These are phyloP conservation scores for Clarias magur DNA, from an alignment of 2,113 vertebrate genomes.

Conservation along the genomic window DNA sequence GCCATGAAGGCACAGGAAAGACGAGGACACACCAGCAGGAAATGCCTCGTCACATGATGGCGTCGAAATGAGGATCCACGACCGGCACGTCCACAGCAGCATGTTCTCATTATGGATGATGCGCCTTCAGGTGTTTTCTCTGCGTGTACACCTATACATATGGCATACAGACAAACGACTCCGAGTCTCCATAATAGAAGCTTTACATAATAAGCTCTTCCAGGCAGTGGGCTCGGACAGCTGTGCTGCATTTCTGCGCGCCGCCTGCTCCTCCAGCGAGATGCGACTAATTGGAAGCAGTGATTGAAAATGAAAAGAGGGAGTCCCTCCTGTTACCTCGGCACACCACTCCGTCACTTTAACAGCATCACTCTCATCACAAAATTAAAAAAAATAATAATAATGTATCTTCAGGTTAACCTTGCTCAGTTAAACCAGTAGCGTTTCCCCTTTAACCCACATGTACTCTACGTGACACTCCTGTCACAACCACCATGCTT, in stretches of 20 bases:
- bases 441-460: background rate
- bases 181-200: background rate
- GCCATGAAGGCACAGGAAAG: background rate
- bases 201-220: background rate
- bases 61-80: background rate
- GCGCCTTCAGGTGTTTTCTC: background rate
- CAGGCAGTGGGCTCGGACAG: background rate
- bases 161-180: conserved; percentile 27
- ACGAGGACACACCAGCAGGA: background rate
- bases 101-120: background rate
- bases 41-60: too few relatives aligned
- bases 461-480: background rate
- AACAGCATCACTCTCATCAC: conserved; percentile 2
- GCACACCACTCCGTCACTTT: background rate
- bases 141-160: background rate
- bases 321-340: background rate
- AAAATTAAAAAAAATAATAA: background rate
- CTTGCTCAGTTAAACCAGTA: background rate
- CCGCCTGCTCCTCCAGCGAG: background rate
- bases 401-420: background rate
- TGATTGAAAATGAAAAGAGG: background rate
- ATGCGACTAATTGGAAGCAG: conserved; percentile 19
- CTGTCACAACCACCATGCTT: background rate
- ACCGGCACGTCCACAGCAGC: background rate
- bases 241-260: background rate